Evolutionary conservation across 2,888 invertebrate species (phyloP).

Genomic region (Acronicta aceris): DNA sequence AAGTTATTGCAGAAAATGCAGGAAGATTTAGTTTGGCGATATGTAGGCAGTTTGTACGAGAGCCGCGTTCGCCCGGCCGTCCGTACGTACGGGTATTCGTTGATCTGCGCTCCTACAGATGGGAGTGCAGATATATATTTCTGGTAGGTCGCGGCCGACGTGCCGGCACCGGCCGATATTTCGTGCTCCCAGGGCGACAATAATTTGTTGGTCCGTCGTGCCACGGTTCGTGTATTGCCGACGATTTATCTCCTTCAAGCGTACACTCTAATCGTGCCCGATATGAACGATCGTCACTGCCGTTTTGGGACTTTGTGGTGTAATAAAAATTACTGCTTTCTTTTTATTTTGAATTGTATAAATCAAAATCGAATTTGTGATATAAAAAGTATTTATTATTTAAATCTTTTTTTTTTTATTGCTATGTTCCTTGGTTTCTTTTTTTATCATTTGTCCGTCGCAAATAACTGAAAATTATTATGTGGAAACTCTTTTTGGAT

Average conservation of each 20-base stretch:
- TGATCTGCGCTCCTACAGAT: slow-evolving; percentile 61
- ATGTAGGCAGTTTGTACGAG: slow-evolving; percentile 41
- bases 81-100: slow-evolving; percentile 46
- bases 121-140: slow-evolving; percentile 73
- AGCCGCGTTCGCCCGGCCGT: slow-evolving; percentile 30
- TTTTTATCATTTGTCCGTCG: no score
- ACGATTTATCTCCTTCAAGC: slow-evolving; percentile 79
- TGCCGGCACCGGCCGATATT: slow-evolving; percentile 77
- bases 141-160: slow-evolving; percentile 72
- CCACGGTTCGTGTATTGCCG: slow-evolving; percentile 75
- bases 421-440: no score
- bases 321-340: slow-evolving; percentile 50
- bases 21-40: slow-evolving; percentile 34
- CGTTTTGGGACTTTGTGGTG: slow-evolving; percentile 55
- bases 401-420: no score
- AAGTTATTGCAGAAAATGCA: slow-evolving; percentile 10
- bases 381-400: background rate
- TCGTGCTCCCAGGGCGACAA: slow-evolving; percentile 84
- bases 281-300: slow-evolving; percentile 71
- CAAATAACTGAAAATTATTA: no score
- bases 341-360: slow-evolving; percentile 20
- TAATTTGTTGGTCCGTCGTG: slow-evolving; percentile 86
- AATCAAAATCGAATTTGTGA: slow-evolving; percentile 21
- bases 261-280: slow-evolving; percentile 73
- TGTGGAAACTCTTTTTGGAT: no score